Percentiles rank a stretch among this genome's conserved stretches.
phyloP scores from a whole-genome alignment of 2,113 vertebrate species.

The Nyctereutes procyonoides region DNA sequence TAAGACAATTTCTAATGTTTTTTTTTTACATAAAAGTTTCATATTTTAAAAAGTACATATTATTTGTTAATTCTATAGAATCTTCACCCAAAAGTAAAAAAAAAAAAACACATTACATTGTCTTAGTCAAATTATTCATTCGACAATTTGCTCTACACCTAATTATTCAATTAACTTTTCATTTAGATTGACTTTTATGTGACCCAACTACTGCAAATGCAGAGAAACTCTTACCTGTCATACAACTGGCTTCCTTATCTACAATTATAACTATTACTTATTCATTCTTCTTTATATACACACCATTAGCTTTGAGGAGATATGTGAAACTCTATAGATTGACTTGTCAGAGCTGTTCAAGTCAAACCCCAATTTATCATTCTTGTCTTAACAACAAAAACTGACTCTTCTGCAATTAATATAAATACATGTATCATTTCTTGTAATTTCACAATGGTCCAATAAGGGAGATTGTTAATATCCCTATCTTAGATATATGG shows the following conservation, averaged over 20 bases:
- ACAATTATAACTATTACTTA: neutral
- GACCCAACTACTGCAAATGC: neutral
- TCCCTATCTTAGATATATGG: neutral
- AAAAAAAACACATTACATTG: neutral
- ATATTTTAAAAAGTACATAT: neutral
- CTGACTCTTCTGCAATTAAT: neutral
- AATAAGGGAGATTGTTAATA: neutral
- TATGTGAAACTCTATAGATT: neutral
- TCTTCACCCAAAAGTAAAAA: neutral
- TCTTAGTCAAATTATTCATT: neutral
- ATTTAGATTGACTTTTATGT: neutral
- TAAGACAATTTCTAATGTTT: neutral
- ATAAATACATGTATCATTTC: neutral
- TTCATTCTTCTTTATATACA: neutral
- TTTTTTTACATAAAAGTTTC: neutral
- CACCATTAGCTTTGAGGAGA: neutral
- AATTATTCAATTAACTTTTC: neutral
- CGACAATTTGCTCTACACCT: neutral
- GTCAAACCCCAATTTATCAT: neutral
- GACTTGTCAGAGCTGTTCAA: neutral
- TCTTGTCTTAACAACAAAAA: neutral
- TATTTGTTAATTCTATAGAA: neutral
- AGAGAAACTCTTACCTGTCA: neutral
- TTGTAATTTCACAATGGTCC: neutral
- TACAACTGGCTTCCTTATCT: neutral